phyloP scores from a whole-genome alignment of 53 echinoderm and acorn worm genomes.

The Arbacia lixula region DNA sequence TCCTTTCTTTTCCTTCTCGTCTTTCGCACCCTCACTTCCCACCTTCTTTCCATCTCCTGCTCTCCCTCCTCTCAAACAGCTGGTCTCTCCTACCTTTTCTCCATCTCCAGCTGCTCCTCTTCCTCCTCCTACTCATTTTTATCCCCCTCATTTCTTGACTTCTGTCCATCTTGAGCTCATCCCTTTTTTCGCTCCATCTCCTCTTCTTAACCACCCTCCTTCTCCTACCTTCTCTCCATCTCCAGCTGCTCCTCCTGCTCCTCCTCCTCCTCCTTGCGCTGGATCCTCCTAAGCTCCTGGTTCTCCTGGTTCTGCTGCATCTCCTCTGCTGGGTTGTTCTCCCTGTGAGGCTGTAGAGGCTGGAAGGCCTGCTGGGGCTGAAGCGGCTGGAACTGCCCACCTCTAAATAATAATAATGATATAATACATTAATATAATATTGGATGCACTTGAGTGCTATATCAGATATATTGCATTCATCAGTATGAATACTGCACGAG shows the following conservation, averaged over 20 bases:
- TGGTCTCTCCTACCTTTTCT: background rate
- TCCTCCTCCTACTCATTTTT: too few species aligned
- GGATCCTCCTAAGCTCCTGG: slow-evolving; percentile 26
- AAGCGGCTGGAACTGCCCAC: background rate
- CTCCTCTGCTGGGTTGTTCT: slow-evolving; percentile 19
- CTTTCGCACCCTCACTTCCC: too few species aligned
- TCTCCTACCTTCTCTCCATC: slow-evolving; percentile 39
- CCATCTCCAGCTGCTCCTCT: too few species aligned
- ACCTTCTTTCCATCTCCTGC: too few species aligned
- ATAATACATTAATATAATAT: background rate
- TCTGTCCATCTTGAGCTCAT: too few species aligned
- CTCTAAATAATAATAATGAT: background rate
- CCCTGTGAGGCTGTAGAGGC: background rate
- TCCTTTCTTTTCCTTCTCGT: too few species aligned
- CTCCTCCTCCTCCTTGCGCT: slow-evolving; percentile 5
- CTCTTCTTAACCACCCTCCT: too few species aligned
- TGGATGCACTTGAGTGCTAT: too few species aligned
- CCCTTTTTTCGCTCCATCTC: slow-evolving; percentile 30
- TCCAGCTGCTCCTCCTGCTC: slow-evolving; percentile 17
- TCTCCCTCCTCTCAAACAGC: too few species aligned
- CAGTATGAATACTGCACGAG: too few species aligned
- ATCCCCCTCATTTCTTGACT: too few species aligned
- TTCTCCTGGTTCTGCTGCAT: slow-evolving; percentile 41
- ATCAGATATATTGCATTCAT: too few species aligned
- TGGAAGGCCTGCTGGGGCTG: slow-evolving; percentile 18